Conservation (phyloP, 2,797 vertebrate genomes). For the Gymnoscopelus microlampas region DNA sequence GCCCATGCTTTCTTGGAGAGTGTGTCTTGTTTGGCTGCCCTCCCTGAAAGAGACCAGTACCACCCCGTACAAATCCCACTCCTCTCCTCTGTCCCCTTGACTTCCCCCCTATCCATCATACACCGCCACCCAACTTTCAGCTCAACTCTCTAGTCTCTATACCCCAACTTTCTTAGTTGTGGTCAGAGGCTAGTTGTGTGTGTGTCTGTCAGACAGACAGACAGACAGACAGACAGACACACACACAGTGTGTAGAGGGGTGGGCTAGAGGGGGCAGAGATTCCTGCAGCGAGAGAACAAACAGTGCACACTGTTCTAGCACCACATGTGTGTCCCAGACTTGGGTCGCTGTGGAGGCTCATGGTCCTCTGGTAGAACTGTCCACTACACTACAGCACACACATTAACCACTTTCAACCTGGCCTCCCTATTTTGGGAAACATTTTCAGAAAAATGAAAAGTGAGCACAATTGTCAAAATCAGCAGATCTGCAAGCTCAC, state of each 20-base stretch:
- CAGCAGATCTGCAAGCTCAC: no score
- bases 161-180: background rate
- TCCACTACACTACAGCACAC: background rate
- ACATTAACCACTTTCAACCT: background rate
- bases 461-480: no score
- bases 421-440: no score
- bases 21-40: no score
- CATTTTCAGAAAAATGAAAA: no score
- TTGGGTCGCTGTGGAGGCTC: slow-evolving; percentile 40
- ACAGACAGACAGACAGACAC: no score
- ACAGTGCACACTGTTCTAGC: slow-evolving; percentile 20
- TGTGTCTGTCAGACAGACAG: no score
- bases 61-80: background rate
- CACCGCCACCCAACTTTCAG: background rate
- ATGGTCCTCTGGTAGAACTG: background rate
- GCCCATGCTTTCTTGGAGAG: no score
- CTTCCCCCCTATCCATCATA: background rate
- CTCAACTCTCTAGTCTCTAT: background rate
- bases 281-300: slow-evolving; percentile 31
- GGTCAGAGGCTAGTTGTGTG: no score
- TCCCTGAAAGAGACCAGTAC: background rate
- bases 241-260: slow-evolving; percentile 1
- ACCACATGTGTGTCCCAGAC: slow-evolving; percentile 21
- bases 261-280: background rate
- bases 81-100: background rate